Percentiles rank a stretch among this genome's conserved stretches.
These are phyloP conservation scores for Drosophila acutilabella DNA, from an alignment of 2,888 invertebrate species.

Conservation along the genomic window DNA sequence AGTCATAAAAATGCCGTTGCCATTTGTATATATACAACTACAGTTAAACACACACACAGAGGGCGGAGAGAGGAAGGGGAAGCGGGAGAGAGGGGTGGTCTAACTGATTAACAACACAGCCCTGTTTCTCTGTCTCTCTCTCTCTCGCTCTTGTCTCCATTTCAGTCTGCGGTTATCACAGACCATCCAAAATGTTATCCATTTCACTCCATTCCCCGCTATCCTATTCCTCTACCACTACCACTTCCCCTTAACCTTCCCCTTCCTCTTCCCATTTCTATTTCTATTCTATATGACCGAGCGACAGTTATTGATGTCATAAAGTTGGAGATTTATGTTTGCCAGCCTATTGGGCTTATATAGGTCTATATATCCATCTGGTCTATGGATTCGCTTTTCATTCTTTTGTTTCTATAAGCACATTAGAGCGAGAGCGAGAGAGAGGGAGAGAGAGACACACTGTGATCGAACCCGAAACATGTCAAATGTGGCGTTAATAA, in stretches of 20 bases:
- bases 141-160: background rate
- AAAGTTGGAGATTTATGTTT: slow-evolving; percentile 78
- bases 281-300: slow-evolving; percentile 25
- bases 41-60: slow-evolving; percentile 21
- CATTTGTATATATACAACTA: slow-evolving; percentile 55
- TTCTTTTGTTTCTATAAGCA: slow-evolving; percentile 44
- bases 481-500: slow-evolving; percentile 56
- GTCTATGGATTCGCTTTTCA: background rate
- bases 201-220: slow-evolving; percentile 31
- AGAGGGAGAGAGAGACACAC: slow-evolving; percentile 7
- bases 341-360: slow-evolving; percentile 57
- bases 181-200: slow-evolving; percentile 53
- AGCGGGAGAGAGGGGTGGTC: slow-evolving; percentile 46
- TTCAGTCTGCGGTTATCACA: slow-evolving; percentile 65
- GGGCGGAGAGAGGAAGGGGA: slow-evolving; percentile 5
- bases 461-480: slow-evolving; percentile 25
- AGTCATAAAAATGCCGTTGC: slow-evolving; percentile 78
- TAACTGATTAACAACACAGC: slow-evolving; percentile 62
- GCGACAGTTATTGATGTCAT: slow-evolving; percentile 81
- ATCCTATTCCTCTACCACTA: too few species aligned
- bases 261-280: background rate
- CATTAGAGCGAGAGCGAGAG: slow-evolving; percentile 9
- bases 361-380: slow-evolving; percentile 35
- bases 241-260: too few species aligned
- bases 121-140: slow-evolving; percentile 15